Conservation (phyloP, 2,113 vertebrate genomes). For the Mola mola region DNA sequence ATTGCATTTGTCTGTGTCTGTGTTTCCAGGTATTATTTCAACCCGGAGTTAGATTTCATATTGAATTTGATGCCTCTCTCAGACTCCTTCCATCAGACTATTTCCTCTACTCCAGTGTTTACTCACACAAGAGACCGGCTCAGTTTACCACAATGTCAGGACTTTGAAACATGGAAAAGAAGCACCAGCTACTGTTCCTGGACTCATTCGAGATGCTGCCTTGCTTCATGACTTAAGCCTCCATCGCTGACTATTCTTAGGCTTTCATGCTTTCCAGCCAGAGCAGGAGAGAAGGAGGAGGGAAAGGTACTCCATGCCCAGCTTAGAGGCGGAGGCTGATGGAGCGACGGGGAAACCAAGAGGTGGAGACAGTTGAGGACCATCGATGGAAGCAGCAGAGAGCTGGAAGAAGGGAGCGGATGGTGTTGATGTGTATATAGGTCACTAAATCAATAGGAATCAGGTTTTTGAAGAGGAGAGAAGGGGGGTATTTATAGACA, state of each 20-base stretch:
- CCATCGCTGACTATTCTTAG: conserved; percentile 76
- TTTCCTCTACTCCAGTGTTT: conserved; percentile 67
- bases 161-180: conserved; percentile 56
- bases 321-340: conserved; percentile 38
- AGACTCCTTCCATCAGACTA: conserved; percentile 58
- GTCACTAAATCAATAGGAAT: conserved; percentile 86
- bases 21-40: too few relatives aligned
- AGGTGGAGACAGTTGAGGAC: conserved; percentile 61
- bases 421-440: conserved; percentile 80
- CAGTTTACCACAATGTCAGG: conserved; percentile 58
- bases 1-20: too few relatives aligned
- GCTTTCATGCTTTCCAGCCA: conserved; percentile 56
- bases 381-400: conserved; percentile 54
- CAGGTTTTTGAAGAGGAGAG: conserved; percentile 79
- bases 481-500: conserved; percentile 77
- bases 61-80: conserved; percentile 53
- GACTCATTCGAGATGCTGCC: conserved; percentile 48
- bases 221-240: conserved; percentile 67
- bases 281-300: conserved; percentile 51
- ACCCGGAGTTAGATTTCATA: too few relatives aligned
- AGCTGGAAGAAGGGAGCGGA: conserved; percentile 51
- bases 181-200: conserved; percentile 50
- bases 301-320: conserved; percentile 49
- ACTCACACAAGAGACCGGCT: conserved; percentile 59
- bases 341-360: conserved; percentile 25